phyloP scores from a whole-genome alignment of 2,888 invertebrate species.

The Amiota communis region DNA sequence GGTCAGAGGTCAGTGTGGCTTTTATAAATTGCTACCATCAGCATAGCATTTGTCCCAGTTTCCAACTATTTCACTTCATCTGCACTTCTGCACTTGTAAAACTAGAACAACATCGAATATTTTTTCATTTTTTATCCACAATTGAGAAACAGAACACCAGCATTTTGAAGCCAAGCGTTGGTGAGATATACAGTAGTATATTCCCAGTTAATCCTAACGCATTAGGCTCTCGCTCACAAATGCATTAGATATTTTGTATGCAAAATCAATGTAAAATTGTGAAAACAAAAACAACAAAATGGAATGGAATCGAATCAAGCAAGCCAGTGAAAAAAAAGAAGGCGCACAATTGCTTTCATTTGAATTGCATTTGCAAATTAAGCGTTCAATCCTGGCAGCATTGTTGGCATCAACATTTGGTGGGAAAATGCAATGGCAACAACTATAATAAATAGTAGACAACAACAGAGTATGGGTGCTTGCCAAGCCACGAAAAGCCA shows the following conservation, averaged over 20 bases:
- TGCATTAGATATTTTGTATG: conserved; percentile 3
- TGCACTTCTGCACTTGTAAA: background rate
- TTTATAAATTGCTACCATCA: conserved; percentile 64
- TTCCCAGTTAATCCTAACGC: conserved; percentile 16
- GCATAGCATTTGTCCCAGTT: conserved; percentile 54
- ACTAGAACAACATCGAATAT: background rate
- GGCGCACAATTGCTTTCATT: conserved; percentile 3
- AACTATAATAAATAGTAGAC: background rate
- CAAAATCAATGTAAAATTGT: background rate
- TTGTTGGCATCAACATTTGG: background rate
- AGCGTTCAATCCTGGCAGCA: conserved; percentile 7
- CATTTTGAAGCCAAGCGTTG: conserved; percentile 5
- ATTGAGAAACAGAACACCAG: background rate
- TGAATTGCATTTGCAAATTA: conserved; percentile 22
- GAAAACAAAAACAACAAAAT: background rate
- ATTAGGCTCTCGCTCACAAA: conserved; percentile 23
- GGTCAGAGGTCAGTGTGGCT: conserved; percentile 50
- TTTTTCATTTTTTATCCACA: conserved; percentile 5
- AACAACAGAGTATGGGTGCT: background rate
- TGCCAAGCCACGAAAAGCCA: conserved; percentile 3
- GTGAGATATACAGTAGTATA: background rate
- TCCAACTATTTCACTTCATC: conserved; percentile 25
- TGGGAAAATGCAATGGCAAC: background rate
- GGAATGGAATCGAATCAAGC: background rate
- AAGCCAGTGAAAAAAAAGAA: background rate